These are phyloP conservation scores for Busseola fusca DNA, from an alignment of 2,888 invertebrate genomes.

Conservation along the genomic window DNA sequence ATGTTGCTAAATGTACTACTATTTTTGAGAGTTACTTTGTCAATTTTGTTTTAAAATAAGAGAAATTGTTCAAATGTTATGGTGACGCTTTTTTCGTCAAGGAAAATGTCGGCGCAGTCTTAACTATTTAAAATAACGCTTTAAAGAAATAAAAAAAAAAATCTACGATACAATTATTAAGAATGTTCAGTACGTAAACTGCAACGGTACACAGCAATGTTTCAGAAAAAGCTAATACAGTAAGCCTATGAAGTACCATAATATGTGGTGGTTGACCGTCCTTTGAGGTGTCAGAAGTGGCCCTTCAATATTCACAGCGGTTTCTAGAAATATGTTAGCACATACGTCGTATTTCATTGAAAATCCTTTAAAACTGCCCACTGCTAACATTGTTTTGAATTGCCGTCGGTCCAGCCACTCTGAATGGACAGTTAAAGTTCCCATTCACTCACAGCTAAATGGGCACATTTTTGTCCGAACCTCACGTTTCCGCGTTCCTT, in stretches of 20 bases:
- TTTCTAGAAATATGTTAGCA: constrained; percentile 64
- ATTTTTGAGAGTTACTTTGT: too few relatives aligned
- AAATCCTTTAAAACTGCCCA: constrained; percentile 69
- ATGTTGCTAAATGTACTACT: too few relatives aligned
- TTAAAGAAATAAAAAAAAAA: not conserved
- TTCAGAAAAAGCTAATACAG: constrained; percentile 16
- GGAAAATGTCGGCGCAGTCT: too few relatives aligned
- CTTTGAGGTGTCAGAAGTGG: constrained; percentile 48
- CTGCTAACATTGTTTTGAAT: constrained; percentile 79
- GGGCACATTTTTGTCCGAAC: constrained; percentile 78
- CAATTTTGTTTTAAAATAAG: too few relatives aligned
- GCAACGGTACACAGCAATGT: not conserved
- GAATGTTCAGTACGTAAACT: not conserved
- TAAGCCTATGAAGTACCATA: constrained; percentile 15
- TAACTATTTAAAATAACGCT: not conserved
- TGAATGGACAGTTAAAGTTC: constrained; percentile 83
- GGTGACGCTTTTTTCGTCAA: too few relatives aligned
- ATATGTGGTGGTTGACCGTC: constrained; percentile 47
- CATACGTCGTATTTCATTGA: constrained; percentile 71
- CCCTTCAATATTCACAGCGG: constrained; percentile 65
- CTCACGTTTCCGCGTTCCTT: constrained; percentile 81
- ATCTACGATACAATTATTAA: not conserved
- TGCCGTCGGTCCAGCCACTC: constrained; percentile 71
- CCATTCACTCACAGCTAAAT: constrained; percentile 82
- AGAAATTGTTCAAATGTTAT: too few relatives aligned